Base-by-base conservation (phyloP, 2,888 invertebrate genomes). In the Margaritifera margaritifera region DNA sequence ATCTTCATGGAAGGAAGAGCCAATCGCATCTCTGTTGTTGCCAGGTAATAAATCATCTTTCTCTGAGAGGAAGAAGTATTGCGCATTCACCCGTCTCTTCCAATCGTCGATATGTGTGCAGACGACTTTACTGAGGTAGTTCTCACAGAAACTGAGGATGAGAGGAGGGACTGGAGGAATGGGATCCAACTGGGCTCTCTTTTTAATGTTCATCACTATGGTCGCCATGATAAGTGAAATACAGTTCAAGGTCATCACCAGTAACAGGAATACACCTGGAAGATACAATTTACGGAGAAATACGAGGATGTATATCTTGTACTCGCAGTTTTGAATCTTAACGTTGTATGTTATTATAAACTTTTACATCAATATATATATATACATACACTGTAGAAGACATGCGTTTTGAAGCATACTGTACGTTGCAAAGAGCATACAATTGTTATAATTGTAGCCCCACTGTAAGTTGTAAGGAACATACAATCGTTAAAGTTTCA, bases 191-290 rank as follows among this genome's bases (percentile, higher is more conserved):
- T 86, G 85, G 1, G 85, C 87, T 25, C 84, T 80, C 69, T 84
- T 86, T 72, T 88, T 88, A 55, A 89, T 83, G 75, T 88, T 88
- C 83, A 89, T 87, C 20, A 89, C 84, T 8, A 89, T 69, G 1
- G 89, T 89, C 27, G 89, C 88, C 77, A 87, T 85, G 68, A 89
- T 85, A 62, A 89, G 79, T 3, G 89, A 89, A 24, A 88, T 80
- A 70, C 88, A 87, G 78, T 89, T 89, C 65, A 89, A 77, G 0
- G 89, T 88, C 89, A 89, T 89, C 55, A 89, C 88, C 66, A 89
- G 75, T 51, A 87, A 81, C 58, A 89, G 81, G 66, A 89, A 88
- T 19, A 88, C 79, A 58, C 88, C 88, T 88, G 80, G 5, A 80
- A 79, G 11, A 62, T 63, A 42, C 11, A 42, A 11, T 42, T 11